phyloP scores from a whole-genome alignment of 1,140 invertebrate species.

The Papilio helenus region DNA sequence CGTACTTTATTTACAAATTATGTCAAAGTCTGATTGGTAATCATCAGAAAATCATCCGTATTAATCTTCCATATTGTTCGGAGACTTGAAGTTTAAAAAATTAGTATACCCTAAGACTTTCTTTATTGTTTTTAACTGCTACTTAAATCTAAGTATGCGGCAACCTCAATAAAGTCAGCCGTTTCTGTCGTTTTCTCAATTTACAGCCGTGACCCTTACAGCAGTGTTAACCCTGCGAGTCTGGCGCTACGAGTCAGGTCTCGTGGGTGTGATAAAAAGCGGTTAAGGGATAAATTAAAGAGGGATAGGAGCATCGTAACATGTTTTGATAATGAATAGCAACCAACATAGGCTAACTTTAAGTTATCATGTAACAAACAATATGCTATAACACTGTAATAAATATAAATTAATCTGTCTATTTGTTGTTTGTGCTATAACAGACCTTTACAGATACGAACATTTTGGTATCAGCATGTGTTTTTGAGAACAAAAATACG shows the following conservation, averaged over 20 bases:
- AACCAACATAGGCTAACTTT: background rate
- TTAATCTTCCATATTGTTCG: background rate
- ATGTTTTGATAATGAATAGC: background rate
- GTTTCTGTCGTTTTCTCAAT: slow-evolving; percentile 10
- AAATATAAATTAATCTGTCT: background rate
- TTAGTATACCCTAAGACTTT: background rate
- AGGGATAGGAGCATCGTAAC: slow-evolving; percentile 11
- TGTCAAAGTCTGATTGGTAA: too few species aligned
- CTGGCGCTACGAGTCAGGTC: background rate
- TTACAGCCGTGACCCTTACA: slow-evolving; percentile 2
- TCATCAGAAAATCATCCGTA: background rate
- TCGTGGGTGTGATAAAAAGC: slow-evolving; percentile 14
- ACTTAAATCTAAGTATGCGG: slow-evolving; percentile 15
- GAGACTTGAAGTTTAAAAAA: background rate
- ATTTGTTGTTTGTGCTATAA: background rate
- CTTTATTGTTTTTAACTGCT: background rate
- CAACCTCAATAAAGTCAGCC: slow-evolving; percentile 1
- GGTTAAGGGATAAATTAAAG: slow-evolving; percentile 27
- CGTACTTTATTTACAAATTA: too few species aligned
- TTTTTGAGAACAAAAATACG: too few species aligned
- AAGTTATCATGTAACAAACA: background rate
- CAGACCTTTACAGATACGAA: background rate
- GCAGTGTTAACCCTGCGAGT: background rate
- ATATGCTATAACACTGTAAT: background rate
- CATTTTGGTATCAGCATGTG: too few species aligned